phyloP scores from a whole-genome alignment of 2,113 vertebrate species.

The Ctenomys sociabilis region DNA sequence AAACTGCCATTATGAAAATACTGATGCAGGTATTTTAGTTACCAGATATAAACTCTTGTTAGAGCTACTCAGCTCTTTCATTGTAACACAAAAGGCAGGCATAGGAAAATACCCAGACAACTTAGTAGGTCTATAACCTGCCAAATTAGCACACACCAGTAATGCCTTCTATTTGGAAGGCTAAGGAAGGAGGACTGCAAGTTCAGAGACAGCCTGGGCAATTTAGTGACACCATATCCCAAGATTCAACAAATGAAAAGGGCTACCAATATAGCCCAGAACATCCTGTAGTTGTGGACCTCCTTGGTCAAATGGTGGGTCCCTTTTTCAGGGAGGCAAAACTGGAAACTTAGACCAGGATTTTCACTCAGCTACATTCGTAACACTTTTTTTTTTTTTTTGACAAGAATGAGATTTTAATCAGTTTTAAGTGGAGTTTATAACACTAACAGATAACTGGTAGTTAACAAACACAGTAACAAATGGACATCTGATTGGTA shows the following conservation, averaged over 20 bases:
- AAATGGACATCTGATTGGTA: no score
- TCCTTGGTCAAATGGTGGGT: background rate
- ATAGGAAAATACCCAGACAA: background rate
- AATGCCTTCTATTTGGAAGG: background rate
- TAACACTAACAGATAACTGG: constrained; percentile 69
- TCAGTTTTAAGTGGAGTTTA: no score
- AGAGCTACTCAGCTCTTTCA: background rate
- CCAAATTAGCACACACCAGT: background rate
- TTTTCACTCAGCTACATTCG: background rate
- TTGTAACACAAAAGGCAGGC: background rate
- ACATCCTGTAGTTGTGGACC: background rate
- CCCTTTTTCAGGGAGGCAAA: background rate
- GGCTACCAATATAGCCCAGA: background rate
- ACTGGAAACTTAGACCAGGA: background rate
- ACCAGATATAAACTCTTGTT: background rate
- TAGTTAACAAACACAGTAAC: constrained; percentile 56
- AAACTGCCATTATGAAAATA: background rate
- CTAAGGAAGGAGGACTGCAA: background rate
- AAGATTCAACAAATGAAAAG: background rate
- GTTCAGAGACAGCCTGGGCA: background rate
- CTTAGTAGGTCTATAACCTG: background rate
- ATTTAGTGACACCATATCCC: background rate
- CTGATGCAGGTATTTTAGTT: background rate
- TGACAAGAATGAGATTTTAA: no score
- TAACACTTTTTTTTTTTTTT: background rate